These are phyloP conservation scores for Megamerina dolium DNA, from an alignment of 2,888 invertebrate species.

Conservation along the genomic window DNA sequence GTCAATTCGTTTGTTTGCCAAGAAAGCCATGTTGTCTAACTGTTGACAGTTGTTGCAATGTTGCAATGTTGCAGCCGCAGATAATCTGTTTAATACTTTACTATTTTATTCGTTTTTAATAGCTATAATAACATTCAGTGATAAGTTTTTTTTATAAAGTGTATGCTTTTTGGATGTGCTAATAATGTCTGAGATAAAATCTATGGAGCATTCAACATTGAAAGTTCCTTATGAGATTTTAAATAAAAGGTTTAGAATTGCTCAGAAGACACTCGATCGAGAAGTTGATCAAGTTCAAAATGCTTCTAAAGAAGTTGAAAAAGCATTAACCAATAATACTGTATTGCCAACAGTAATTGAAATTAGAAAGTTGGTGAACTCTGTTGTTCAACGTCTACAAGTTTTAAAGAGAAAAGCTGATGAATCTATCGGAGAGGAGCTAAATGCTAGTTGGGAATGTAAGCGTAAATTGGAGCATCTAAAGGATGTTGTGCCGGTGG, in stretches of 20 bases:
- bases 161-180: too few species aligned
- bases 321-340: conserved; percentile 47
- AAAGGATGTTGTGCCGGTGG: conserved; percentile 49
- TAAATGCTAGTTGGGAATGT: conserved; percentile 84
- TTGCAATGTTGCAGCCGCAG: too few species aligned
- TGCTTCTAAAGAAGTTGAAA: conserved; percentile 63
- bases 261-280: conserved; percentile 89
- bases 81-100: too few species aligned
- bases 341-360: conserved; percentile 52
- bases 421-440: conserved; percentile 86
- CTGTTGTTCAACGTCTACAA: conserved; percentile 83
- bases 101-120: too few species aligned
- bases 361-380: conserved; percentile 74
- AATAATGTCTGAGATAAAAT: conserved; percentile 85
- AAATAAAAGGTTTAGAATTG: conserved; percentile 93
- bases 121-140: too few species aligned
- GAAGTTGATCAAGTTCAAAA: conserved; percentile 85
- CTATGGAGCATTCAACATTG: conserved; percentile 90
- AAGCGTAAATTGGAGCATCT: conserved; percentile 89
- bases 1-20: too few species aligned
- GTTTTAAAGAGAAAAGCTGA: conserved; percentile 91
- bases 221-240: conserved; percentile 98
- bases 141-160: too few species aligned
- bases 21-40: too few species aligned
- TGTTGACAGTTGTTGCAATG: too few species aligned